Evolutionary conservation across 2,113 vertebrate genomes (phyloP).

Genomic region (Anhinga anhinga): DNA sequence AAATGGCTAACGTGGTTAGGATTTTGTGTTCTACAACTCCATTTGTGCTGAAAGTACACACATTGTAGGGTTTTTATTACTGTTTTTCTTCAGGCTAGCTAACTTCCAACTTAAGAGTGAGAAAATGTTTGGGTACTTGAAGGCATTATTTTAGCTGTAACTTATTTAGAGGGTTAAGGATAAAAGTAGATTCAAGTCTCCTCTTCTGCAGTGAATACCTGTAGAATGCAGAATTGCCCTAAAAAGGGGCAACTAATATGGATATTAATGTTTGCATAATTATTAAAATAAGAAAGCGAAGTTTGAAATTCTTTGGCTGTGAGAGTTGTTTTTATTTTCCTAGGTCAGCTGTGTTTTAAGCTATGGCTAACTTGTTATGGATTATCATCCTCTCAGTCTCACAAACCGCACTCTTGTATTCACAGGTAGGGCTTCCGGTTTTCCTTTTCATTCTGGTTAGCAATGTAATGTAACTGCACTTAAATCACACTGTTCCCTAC

Average conservation of each 20-base stretch:
- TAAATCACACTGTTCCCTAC: neutral
- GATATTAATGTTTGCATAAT: neutral
- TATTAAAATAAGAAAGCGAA: neutral
- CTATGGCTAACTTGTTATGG: neutral
- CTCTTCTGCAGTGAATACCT: neutral
- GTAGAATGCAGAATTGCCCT: neutral
- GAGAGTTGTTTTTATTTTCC: neutral
- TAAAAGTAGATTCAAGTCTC: neutral
- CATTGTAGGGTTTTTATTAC: neutral
- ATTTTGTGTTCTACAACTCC: no score
- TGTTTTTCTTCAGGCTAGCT: neutral
- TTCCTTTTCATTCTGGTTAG: neutral
- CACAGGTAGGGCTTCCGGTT: neutral
- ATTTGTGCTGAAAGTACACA: neutral
- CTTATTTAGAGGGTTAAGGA: neutral
- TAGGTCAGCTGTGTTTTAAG: neutral
- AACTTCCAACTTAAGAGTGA: neutral
- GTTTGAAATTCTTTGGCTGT: neutral
- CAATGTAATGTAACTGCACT: neutral
- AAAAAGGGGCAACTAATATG: neutral
- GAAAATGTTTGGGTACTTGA: neutral
- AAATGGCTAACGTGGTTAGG: neutral
- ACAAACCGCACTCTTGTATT: neutral
- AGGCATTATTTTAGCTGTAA: neutral
- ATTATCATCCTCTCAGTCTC: neutral